A percentile compares a stretch with the other conserved stretches of the same genome.
Evolutionary conservation across 2,113 vertebrate species (phyloP).

Genomic region (Sander lucioperca): DNA sequence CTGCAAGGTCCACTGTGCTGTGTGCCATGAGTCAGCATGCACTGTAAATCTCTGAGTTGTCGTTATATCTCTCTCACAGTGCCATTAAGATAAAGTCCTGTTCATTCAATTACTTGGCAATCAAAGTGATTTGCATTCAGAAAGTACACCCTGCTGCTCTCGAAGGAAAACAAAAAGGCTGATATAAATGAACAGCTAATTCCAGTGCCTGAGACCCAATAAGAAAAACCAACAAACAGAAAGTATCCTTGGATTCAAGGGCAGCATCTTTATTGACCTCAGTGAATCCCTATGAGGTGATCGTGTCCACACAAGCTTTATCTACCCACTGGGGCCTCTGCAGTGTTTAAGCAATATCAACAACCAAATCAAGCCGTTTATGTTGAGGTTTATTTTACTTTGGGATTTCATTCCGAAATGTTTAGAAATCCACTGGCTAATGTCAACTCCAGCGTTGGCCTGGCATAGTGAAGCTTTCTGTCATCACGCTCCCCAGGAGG

Average conservation of each 20-base stretch:
- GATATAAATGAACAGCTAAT: conserved; percentile 54
- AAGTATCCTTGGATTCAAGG: conserved; percentile 65
- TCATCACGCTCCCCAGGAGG: conserved; percentile 49
- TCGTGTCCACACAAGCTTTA: conserved; percentile 40
- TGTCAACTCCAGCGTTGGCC: conserved; percentile 57
- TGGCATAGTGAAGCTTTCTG: conserved; percentile 49
- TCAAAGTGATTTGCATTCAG: conserved; percentile 54
- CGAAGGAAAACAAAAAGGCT: conserved; percentile 50
- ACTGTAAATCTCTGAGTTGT: conserved; percentile 47
- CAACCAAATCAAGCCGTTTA: conserved; percentile 69
- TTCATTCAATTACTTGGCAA: conserved; percentile 59
- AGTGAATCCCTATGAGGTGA: conserved; percentile 43
- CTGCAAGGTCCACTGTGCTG: conserved; percentile 5
- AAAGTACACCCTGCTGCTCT: conserved; percentile 37
- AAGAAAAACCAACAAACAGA: conserved; percentile 63
- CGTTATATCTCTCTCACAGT: conserved; percentile 26
- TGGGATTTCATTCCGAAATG: conserved; percentile 67
- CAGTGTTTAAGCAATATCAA: conserved; percentile 62
- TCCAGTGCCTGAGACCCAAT: conserved; percentile 48
- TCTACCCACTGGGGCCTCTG: conserved; percentile 22
- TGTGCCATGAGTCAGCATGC: conserved; percentile 42
- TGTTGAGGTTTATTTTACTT: conserved; percentile 69
- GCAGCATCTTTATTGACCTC: conserved; percentile 46
- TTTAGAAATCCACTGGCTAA: conserved; percentile 64
- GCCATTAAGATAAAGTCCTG: conserved; percentile 52